Evolutionary conservation across 1,140 invertebrate species (phyloP), one percentile per base, ranked within the genome.

Genomic region (Liolophura sinensis): DNA sequence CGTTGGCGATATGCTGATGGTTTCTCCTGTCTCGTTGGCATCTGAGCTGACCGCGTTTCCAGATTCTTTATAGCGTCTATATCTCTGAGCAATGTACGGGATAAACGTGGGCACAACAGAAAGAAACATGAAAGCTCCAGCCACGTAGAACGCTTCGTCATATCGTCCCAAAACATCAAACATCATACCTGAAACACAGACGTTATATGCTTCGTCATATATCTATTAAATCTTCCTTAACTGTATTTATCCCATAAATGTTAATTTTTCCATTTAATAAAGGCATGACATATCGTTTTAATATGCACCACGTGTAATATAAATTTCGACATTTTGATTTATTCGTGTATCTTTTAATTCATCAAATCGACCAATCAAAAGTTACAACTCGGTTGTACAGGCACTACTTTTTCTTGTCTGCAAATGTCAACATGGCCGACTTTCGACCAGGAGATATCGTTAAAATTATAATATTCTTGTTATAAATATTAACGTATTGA

Each of bases 141-240:
- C 67, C 25, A 67, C 50, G 46, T 71, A 72, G 49, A 78, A 79
- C 0, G 74, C 71, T n/a, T 63, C 31, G 54, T 76, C 65, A 52
- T 79, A 79, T 50, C 56, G 66, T 7, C 73, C 72, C 25, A 67
- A 71, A 12, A 25, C 49, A 57, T 79, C 78, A 62, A 55, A 72
- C 20, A 79, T 62, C 62, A 66, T 72, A 22, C 78, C 78, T 79
- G 62, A 20, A 68, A 60, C 54, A 7, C 54, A 49, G 48, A 60
- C 47, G 56, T 66, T 63, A 57, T 0, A 46, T 46, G 48, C 55
- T 49, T 3, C 27, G n/a, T 0, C 1, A n/a, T 9, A 56, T 40
- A 15, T 56, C 9, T 56, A 14, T 12, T 46, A 16, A 55, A 20
- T 18, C 22, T 20, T 14, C 15, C 12, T 16, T 25, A 51, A 62